Conservation (phyloP, 2,113 vertebrate genomes). For the Phyllostomus hastatus region DNA sequence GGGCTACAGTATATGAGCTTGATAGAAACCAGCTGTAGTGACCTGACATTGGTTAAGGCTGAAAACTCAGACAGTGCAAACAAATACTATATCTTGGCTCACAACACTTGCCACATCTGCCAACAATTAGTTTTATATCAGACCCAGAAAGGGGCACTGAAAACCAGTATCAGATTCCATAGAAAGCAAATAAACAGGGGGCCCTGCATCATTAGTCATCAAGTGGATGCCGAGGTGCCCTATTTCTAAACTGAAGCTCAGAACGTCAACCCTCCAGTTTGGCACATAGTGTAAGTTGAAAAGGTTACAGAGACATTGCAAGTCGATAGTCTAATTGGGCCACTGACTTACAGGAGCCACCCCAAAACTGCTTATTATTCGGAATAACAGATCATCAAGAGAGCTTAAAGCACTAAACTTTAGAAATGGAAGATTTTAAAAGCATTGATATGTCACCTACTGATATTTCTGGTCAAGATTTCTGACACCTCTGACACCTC, state of each 20-base stretch:
- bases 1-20: slow-evolving; percentile 78
- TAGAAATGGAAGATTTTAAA: slow-evolving; percentile 36
- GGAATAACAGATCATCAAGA: not conserved
- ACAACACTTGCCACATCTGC: slow-evolving; percentile 88
- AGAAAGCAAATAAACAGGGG: slow-evolving; percentile 91
- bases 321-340: slow-evolving; percentile 56
- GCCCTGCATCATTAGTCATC: slow-evolving; percentile 83
- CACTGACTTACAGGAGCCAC: slow-evolving; percentile 45
- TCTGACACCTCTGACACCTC: not conserved
- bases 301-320: slow-evolving; percentile 68
- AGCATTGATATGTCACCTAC: slow-evolving; percentile 15
- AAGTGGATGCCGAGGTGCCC: slow-evolving; percentile 70
- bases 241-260: slow-evolving; percentile 44
- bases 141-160: slow-evolving; percentile 78
- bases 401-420: not conserved
- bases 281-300: slow-evolving; percentile 65
- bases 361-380: slow-evolving; percentile 63
- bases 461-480: slow-evolving; percentile 27
- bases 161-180: slow-evolving; percentile 86
- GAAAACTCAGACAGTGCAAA: slow-evolving; percentile 94
- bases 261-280: slow-evolving; percentile 58
- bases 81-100: slow-evolving; percentile 88
- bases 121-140: slow-evolving; percentile 90
- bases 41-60: slow-evolving; percentile 88
- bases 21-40: slow-evolving; percentile 92